Evolutionary conservation across 1,140 invertebrate genomes (phyloP), one percentile per base, ranked within the genome.

Genomic region (Probaryconus sp.): DNA sequence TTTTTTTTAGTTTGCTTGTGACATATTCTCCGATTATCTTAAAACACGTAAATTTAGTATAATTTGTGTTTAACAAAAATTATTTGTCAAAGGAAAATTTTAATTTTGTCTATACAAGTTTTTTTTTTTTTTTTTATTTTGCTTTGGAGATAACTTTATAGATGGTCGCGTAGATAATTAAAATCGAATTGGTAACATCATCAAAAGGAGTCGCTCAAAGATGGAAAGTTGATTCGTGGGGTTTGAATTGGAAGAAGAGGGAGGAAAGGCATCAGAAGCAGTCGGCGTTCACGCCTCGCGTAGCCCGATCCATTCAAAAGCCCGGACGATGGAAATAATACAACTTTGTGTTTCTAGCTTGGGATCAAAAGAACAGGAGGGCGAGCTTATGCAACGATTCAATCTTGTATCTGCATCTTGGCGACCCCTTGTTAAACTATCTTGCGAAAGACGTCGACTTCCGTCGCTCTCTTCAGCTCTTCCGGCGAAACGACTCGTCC

Each of bases 291-390:
- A 85, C 82, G 83, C 83, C 82, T 83, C 81, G 70, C 79, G 71
- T 77, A 75, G 80, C 79, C 48, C 74, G 75, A 83, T 81, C 78
- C 79, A 79, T 85, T 85, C 82, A 82, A 83, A 85, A 82, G 68
- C 77, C 80, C 77, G 76, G 75, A 65, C 69, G 76, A 82, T 85
- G 82, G 80, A 85, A 85, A 84, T 85, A 85, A 84, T 85, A 85
- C 83, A 85, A 85, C 83, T 84, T 84, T 84, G 80, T 82, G 83
- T 84, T 83, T 81, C 83, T 83, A 83, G 78, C 79, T 68, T 51
- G 70, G 67, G 81, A 84, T 85, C 83, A 85, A 85, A 85, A 83
- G 77, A 76, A 83, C 73, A 75, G 71, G 76, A 78, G 60, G 61
- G 72, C 56, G 61, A n/a, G n/a, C n/a, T n/a, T 30, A 50, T 79